phyloP scores from a whole-genome alignment of 2,888 invertebrate genomes.

The Stramonita haemastoma region DNA sequence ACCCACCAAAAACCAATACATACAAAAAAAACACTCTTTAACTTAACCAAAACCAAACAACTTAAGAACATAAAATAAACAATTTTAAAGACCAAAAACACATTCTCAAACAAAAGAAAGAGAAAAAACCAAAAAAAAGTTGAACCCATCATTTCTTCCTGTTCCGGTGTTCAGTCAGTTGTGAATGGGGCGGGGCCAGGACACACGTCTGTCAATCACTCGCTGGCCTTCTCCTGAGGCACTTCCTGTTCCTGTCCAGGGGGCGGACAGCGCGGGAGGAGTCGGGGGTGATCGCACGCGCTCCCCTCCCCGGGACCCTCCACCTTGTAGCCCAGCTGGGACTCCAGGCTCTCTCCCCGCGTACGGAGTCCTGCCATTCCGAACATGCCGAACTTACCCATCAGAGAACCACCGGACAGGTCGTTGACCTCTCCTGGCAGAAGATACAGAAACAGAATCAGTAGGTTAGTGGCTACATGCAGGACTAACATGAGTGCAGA shows the following conservation, averaged over 20 bases:
- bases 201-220: too few species aligned
- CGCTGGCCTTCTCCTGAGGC: not conserved
- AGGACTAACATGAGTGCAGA: not conserved
- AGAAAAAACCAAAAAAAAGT: too few species aligned
- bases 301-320: not conserved
- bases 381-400: constrained; percentile 42
- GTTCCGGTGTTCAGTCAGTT: too few species aligned
- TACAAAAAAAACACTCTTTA: too few species aligned
- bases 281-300: not conserved
- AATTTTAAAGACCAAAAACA: too few species aligned
- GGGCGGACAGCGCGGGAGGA: not conserved
- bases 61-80: too few species aligned
- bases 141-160: too few species aligned
- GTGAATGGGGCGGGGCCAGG: too few species aligned
- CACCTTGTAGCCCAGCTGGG: constrained; percentile 35
- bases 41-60: too few species aligned
- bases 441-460: not conserved
- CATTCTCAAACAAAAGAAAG: too few species aligned
- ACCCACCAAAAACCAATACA: too few species aligned
- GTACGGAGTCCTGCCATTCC: not conserved
- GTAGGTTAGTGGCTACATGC: not conserved
- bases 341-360: constrained; percentile 15
- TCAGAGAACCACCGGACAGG: not conserved
- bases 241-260: not conserved
- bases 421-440: constrained; percentile 15